Evolutionary conservation across 2,113 vertebrate genomes (phyloP).

Genomic region (Bubo scandiacus): DNA sequence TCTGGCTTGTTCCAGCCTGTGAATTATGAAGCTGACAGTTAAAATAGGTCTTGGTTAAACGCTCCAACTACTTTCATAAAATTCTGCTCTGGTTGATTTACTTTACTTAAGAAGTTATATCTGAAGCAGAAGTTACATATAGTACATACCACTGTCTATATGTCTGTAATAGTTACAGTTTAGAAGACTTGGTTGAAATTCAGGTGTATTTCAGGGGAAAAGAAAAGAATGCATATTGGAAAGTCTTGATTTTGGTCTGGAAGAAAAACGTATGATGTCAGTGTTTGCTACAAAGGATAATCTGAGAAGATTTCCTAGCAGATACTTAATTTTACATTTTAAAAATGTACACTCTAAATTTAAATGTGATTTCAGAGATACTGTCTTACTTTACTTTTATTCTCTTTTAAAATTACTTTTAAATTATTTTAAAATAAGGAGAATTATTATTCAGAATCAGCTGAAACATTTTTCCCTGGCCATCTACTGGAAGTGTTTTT

Average conservation of each 20-base stretch:
- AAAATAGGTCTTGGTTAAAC: not conserved
- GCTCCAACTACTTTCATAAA: rapidly evolving
- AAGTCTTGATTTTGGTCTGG: not conserved
- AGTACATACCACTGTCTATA: not conserved
- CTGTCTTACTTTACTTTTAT: not conserved
- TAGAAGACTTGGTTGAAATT: not conserved
- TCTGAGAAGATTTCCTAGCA: not conserved
- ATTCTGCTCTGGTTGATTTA: not conserved
- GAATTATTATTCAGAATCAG: not conserved
- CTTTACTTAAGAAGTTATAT: not conserved
- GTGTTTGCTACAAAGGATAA: not conserved
- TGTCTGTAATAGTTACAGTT: not conserved
- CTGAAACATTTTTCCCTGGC: not conserved
- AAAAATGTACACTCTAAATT: no score
- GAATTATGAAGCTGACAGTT: not conserved
- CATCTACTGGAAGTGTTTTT: not conserved
- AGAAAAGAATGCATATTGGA: not conserved
- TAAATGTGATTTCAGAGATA: no score
- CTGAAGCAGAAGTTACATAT: not conserved
- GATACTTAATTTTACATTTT: not conserved
- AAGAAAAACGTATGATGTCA: not conserved
- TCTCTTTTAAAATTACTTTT: not conserved
- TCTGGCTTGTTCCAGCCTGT: not conserved
- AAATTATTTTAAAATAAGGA: not conserved
- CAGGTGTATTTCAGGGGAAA: not conserved